A percentile compares a stretch with the other conserved stretches of the same genome.
Evolutionary conservation across 2,113 vertebrate genomes (phyloP).

Genomic region (Epinephelus lanceolatus): DNA sequence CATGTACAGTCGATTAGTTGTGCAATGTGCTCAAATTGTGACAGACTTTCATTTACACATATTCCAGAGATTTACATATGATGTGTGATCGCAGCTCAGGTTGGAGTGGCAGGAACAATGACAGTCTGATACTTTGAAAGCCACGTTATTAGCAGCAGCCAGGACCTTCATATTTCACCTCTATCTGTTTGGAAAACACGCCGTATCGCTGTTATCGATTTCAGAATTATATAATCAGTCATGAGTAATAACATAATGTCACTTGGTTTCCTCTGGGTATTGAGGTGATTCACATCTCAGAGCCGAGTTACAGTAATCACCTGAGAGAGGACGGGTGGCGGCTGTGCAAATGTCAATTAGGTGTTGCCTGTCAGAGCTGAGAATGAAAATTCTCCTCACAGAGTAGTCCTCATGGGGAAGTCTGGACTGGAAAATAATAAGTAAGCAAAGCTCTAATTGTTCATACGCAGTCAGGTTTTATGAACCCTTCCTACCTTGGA

Average conservation of each 20-base stretch:
- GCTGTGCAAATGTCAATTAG: slow-evolving; percentile 45
- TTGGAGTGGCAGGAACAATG: no score
- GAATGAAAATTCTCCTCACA: slow-evolving; percentile 21
- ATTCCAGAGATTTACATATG: background rate
- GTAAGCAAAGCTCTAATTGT: slow-evolving; percentile 39
- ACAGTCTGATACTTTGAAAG: background rate
- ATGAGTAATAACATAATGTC: background rate
- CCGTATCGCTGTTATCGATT: background rate
- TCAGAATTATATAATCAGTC: background rate
- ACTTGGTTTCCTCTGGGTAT: background rate
- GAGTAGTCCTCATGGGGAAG: slow-evolving; percentile 24
- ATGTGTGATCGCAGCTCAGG: background rate
- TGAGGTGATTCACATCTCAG: slow-evolving; percentile 4
- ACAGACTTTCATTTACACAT: background rate
- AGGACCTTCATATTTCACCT: background rate
- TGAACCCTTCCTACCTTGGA: slow-evolving; percentile 32
- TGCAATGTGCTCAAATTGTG: background rate
- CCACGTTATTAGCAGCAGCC: background rate
- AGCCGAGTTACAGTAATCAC: background rate
- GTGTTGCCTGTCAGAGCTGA: slow-evolving; percentile 25
- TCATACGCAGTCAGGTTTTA: slow-evolving; percentile 36
- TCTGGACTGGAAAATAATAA: slow-evolving; percentile 42
- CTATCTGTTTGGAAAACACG: background rate
- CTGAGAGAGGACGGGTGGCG: background rate
- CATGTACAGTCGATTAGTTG: background rate